Base-by-base conservation (phyloP, 2,888 invertebrate genomes). In the Choreutis nemorana region DNA sequence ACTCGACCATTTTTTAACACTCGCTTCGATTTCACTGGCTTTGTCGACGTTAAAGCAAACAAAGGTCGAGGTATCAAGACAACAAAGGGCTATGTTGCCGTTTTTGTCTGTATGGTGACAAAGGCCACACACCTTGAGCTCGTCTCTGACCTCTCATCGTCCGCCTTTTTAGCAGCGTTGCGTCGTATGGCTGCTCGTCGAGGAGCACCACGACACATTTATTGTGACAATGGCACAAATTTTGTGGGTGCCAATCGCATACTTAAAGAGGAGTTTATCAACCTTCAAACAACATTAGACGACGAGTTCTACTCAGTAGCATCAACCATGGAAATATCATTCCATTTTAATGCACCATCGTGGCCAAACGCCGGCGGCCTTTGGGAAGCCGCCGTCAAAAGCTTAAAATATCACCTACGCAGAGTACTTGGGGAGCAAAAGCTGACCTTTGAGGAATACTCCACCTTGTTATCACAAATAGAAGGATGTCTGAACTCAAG, bases 281-380 rank as follows among this genome's bases (percentile, higher is more conserved):
- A 29, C 26, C 21, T 29, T n/a, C 28, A 26, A 7, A 10, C 25
- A 8, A 9, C 31, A 12, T 1, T 37, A 8, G 6, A 24, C 3
- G 22, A 10, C 5, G 21, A 36, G n/a, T 20, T 36, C 4, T 33
- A 28, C 6, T 20, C 34, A 3, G 10, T 26, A 2, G 23, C 38
- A 3, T 23, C 36, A 1, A 12, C 2, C 2, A 30, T 35, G 8
- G 31, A 42, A 11, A 45, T 39, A 7, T 29, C 33, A 9, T 49
- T 45, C 43, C 47, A 43, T 23, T 47, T 37, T 15, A 44, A 36
- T 4, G 42, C 48, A 1, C 28, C 45, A 5, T 15, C 20, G 14
- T 21, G 32, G 26, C 36, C 45, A 3, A 39, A 40, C 13, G 40
- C 40, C 23, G 45, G 41, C 12, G 45, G 44, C 2, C 26, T 45